Evolutionary conservation across 2,113 vertebrate species (phyloP), one percentile per base, ranked within the genome.

Genomic region (Vidua chalybeata): DNA sequence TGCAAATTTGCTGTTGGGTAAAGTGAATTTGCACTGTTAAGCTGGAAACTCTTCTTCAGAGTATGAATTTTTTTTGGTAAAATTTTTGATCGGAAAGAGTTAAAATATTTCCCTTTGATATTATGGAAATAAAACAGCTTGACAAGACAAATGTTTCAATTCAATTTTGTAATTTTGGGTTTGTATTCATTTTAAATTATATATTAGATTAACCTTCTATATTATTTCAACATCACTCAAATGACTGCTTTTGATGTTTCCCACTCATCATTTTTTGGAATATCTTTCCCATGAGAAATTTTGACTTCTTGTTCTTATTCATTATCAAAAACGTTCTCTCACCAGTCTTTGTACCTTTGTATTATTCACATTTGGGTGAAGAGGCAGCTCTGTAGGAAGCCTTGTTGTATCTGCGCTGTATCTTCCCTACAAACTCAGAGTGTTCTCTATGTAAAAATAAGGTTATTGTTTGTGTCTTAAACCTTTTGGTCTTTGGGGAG

Each of bases 161-260:
- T 91, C 46, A 61, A 8, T 71, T 91, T 94, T 78, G 26, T 69
- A 64, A 83, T 83, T 86, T 85, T 35, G 51, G 71, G 15, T 73
- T 83, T 69, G 67, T 71, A 78, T 96, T 86, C 93, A 77, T 96
- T 96, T 96, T 66, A 93, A 94, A 84, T 82, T 54, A 87, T 62
- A 72, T 78, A 82, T 91, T 93, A 85, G 61, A 91, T 87, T 59
- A 94, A 88, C 85, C 71, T 85, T 79, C 62, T 68, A 1, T 71
- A 86, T 83, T 93, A 87, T 93, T 95, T 87, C 24, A 0, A 46
- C 74, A 79, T 91, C 30, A 33, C 45, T 87, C 66, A 95, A 64
- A 89, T 20, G 41, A 87, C 31, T 6, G 18, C 41, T 87, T 93
- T 82, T 94, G 91, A 83, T 85, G 69, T 79, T 94, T 96, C 77